A percentile compares a stretch with the other conserved stretches of the same genome.
Evolutionary conservation across 2,113 vertebrate genomes (phyloP).

Genomic region (Cranoglanis bouderius): DNA sequence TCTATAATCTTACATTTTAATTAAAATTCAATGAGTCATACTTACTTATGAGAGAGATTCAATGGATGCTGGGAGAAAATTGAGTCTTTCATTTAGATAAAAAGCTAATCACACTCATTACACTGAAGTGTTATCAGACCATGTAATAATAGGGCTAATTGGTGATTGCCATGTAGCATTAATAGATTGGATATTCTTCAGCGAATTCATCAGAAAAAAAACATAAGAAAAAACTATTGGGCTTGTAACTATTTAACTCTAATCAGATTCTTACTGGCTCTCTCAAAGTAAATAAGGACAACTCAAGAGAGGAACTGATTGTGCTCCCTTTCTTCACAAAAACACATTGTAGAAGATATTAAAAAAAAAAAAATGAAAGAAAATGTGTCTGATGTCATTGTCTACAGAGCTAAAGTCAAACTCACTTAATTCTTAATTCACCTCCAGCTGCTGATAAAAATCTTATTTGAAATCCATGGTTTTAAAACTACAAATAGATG

Average conservation of each 20-base stretch:
- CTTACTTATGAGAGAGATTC: conserved; percentile 69
- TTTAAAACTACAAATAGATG: conserved; percentile 66
- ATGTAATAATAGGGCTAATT: conserved; percentile 76
- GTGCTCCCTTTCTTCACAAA: conserved; percentile 12
- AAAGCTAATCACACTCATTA: conserved; percentile 80
- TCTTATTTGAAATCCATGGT: conserved; percentile 62
- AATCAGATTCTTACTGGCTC: conserved; percentile 10
- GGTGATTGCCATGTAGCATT: conserved; percentile 69
- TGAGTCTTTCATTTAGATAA: conserved; percentile 80
- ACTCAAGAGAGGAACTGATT: not conserved
- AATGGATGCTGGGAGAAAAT: conserved; percentile 74
- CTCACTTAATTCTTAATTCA: not conserved
- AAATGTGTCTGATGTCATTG: not conserved
- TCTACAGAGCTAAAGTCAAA: not conserved
- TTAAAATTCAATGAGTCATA: conserved; percentile 76
- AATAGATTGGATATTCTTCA: conserved; percentile 67
- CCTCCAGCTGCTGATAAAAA: not conserved
- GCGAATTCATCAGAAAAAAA: conserved; percentile 48
- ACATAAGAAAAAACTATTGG: not conserved
- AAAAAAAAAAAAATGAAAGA: conserved; percentile 40
- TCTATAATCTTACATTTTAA: conserved; percentile 77
- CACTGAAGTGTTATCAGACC: conserved; percentile 75
- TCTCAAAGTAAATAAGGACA: conserved; percentile 9
- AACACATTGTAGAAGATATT: not conserved
- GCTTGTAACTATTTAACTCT: conserved; percentile 3